phyloP scores from a whole-genome alignment of 2,797 vertebrate species.

The Trematomus bernacchii region DNA sequence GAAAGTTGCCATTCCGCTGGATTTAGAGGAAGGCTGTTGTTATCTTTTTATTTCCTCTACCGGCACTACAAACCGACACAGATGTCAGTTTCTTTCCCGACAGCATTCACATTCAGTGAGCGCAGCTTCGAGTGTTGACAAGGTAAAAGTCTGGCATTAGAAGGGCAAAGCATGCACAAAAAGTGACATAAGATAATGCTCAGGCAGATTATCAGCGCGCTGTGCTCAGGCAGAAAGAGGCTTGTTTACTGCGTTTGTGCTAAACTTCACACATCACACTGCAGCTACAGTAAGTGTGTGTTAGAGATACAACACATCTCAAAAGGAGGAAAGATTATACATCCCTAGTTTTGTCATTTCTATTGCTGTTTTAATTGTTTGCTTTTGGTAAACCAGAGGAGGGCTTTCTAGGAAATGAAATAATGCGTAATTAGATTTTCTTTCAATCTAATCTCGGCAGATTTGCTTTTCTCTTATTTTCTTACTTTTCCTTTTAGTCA shows the following conservation, averaged over 20 bases:
- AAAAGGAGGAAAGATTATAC: constrained; percentile 14
- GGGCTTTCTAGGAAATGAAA: constrained; percentile 17
- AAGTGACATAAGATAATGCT: constrained; percentile 71
- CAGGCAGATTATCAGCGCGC: constrained; percentile 67
- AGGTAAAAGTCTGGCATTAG: constrained; percentile 63
- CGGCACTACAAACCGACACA: constrained; percentile 65
- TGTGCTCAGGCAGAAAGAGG: constrained; percentile 53
- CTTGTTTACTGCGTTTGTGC: constrained; percentile 48
- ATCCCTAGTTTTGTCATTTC: constrained; percentile 28
- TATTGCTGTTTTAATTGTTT: constrained; percentile 17
- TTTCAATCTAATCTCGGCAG: constrained; percentile 4
- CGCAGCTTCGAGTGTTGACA: constrained; percentile 52
- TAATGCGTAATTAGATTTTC: background rate
- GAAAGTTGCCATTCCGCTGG: constrained; percentile 81
- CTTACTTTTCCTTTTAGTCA: background rate
- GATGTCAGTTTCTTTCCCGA: constrained; percentile 68
- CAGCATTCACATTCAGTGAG: constrained; percentile 52
- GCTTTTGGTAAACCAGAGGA: constrained; percentile 14
- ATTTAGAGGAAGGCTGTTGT: constrained; percentile 75
- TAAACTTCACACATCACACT: constrained; percentile 46
- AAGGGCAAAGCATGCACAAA: constrained; percentile 52
- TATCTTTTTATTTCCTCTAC: constrained; percentile 76
- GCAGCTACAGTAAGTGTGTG: constrained; percentile 27
- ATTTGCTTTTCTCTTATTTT: background rate
- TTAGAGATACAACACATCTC: constrained; percentile 32